These are phyloP conservation scores for Bovichtus diacanthus DNA, from an alignment of 2,797 vertebrate species.

Conservation along the genomic window DNA sequence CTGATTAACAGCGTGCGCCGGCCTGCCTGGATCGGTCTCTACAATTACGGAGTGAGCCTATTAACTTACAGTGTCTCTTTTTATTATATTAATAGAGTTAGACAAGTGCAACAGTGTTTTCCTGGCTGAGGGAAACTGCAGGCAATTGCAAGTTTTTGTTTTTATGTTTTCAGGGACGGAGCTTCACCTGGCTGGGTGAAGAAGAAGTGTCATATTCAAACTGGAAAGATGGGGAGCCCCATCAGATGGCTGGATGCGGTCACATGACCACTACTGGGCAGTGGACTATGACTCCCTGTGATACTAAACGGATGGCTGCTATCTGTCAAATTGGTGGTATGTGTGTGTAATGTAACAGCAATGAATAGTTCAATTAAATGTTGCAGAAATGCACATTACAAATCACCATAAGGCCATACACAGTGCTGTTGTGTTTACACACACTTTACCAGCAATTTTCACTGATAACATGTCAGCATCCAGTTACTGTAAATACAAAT, in stretches of 20 bases:
- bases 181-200: slow-evolving; percentile 90
- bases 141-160: not conserved
- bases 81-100: not conserved
- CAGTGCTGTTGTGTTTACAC: not conserved
- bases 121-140: not conserved
- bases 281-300: slow-evolving; percentile 90
- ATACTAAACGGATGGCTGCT: slow-evolving; percentile 89
- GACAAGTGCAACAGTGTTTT: not conserved
- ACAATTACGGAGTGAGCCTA: slow-evolving; percentile 89
- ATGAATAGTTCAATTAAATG: not conserved
- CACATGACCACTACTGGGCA: slow-evolving; percentile 89
- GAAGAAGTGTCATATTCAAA: slow-evolving; percentile 88
- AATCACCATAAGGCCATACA: not conserved
- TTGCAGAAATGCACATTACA: not conserved
- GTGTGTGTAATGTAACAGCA: not conserved
- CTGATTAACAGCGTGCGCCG: slow-evolving; percentile 85
- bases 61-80: not conserved
- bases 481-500: not conserved
- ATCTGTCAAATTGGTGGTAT: slow-evolving; percentile 91
- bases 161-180: slow-evolving; percentile 82
- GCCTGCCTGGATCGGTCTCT: slow-evolving; percentile 92
- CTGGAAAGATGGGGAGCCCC: slow-evolving; percentile 92
- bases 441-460: not conserved
- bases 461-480: not conserved
- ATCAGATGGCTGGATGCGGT: slow-evolving; percentile 88